These are phyloP conservation scores for Chorisops tibialis DNA, from an alignment of 2,888 invertebrate genomes.

Conservation along the genomic window DNA sequence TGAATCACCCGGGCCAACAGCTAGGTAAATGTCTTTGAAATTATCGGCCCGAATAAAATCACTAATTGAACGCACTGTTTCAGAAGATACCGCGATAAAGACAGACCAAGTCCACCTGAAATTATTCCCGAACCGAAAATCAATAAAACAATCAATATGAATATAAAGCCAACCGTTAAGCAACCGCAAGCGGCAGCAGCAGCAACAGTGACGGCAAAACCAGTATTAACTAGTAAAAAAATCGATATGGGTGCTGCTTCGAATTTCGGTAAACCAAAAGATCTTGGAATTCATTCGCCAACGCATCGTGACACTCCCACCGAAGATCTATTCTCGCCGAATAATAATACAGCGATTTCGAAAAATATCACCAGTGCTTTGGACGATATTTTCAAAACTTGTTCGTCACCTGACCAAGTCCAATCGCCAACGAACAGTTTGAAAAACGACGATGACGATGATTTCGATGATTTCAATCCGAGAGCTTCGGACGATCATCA, in stretches of 20 bases:
- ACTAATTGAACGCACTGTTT: background rate
- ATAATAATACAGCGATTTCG: conserved; percentile 37
- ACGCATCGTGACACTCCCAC: conserved; percentile 52
- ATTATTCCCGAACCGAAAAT: conserved; percentile 41
- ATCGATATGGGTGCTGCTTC: conserved; percentile 68
- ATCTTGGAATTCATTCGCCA: conserved; percentile 49
- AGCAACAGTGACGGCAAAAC: conserved; percentile 43
- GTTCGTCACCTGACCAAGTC: conserved; percentile 40
- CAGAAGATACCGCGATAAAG: conserved; percentile 51
- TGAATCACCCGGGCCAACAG: conserved; percentile 55
- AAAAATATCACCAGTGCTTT: conserved; percentile 53
- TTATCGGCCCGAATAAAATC: background rate
- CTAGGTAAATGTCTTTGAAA: conserved; percentile 37
- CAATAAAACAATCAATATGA: conserved; percentile 44
- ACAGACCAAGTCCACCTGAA: conserved; percentile 48
- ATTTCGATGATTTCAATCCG: conserved; percentile 51
- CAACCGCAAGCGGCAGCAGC: conserved; percentile 36
- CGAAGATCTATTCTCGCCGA: conserved; percentile 43
- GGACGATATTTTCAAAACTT: conserved; percentile 59
- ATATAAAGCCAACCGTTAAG: conserved; percentile 35
- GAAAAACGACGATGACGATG: conserved; percentile 58
- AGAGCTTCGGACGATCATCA: conserved; percentile 50
- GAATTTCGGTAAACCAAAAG: conserved; percentile 59
- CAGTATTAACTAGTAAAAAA: conserved; percentile 54
- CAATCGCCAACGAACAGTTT: background rate